Conservation (phyloP, 1,140 invertebrate species). For the Pseudachorutes palmiensis region DNA sequence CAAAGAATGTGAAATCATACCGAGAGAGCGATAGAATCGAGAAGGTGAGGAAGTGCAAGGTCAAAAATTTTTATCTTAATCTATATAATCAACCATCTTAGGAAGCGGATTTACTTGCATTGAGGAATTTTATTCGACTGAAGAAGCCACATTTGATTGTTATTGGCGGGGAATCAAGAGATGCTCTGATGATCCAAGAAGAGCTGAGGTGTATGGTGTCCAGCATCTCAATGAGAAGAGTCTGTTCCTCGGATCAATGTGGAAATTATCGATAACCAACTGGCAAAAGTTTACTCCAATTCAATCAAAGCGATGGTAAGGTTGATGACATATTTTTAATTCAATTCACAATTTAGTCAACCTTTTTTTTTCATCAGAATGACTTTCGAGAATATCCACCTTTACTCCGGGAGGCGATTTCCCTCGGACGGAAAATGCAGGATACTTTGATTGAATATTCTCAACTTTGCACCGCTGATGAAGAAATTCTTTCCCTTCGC, state of each 20-base stretch:
- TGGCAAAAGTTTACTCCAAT: constrained; percentile 83
- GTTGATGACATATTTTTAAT: no score
- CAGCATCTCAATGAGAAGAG: constrained; percentile 68
- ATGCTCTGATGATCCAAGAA: constrained; percentile 73
- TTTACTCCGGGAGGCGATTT: constrained; percentile 61
- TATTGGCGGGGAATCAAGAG: constrained; percentile 81
- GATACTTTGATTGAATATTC: constrained; percentile 94
- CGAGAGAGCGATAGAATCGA: constrained; percentile 60
- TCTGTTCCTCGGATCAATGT: constrained; percentile 80
- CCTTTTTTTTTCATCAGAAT: no score
- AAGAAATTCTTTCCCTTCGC: constrained; percentile 54
- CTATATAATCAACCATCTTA: constrained; percentile 41
- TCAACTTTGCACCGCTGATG: constrained; percentile 57
- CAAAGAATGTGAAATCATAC: constrained; percentile 70
- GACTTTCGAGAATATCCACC: constrained; percentile 45
- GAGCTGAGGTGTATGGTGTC: constrained; percentile 72
- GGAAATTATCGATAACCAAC: constrained; percentile 86
- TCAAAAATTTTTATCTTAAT: constrained; percentile 8
- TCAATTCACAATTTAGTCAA: no score
- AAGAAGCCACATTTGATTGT: constrained; percentile 92
- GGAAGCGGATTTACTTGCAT: constrained; percentile 68
- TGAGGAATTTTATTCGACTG: constrained; percentile 75
- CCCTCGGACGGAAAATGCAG: constrained; percentile 80
- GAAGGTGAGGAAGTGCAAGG: constrained; percentile 47
- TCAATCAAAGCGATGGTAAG: constrained; percentile 70